Conservation (phyloP, 2,113 vertebrate species). For the Pachyramphus minor region DNA sequence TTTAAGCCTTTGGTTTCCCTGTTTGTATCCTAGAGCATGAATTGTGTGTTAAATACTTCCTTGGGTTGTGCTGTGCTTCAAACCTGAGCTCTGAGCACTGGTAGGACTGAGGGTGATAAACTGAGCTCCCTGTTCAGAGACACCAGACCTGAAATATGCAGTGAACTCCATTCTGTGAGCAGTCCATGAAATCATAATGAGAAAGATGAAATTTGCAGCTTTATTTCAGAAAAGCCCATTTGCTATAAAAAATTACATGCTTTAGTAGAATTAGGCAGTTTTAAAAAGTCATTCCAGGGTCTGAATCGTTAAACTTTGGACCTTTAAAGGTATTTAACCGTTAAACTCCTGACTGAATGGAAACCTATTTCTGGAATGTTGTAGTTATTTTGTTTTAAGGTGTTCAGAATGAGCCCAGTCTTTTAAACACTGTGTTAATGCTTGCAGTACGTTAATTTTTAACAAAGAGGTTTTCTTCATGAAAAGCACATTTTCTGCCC, state of each 20-base stretch:
- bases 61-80: neutral
- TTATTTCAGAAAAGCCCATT: neutral
- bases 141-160: neutral
- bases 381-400: slow-evolving; percentile 27
- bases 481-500: neutral
- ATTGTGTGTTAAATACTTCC: neutral
- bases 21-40: neutral
- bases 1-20: neutral
- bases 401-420: neutral
- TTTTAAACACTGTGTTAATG: slow-evolving; percentile 6
- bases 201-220: neutral
- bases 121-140: neutral
- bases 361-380: slow-evolving; percentile 7
- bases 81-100: neutral
- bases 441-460: slow-evolving; percentile 36
- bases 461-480: neutral
- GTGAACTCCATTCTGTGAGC: neutral
- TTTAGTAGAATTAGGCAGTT: neutral
- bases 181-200: neutral
- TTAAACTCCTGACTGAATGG: slow-evolving; percentile 3
- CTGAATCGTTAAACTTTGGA: slow-evolving; percentile 24
- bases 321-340: slow-evolving; percentile 33
- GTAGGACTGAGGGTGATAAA: accelerated
- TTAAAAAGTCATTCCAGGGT: neutral
- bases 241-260: neutral